Base-by-base conservation (phyloP, 2,113 vertebrate genomes). In the Cyanoramphus novaezelandiae region DNA sequence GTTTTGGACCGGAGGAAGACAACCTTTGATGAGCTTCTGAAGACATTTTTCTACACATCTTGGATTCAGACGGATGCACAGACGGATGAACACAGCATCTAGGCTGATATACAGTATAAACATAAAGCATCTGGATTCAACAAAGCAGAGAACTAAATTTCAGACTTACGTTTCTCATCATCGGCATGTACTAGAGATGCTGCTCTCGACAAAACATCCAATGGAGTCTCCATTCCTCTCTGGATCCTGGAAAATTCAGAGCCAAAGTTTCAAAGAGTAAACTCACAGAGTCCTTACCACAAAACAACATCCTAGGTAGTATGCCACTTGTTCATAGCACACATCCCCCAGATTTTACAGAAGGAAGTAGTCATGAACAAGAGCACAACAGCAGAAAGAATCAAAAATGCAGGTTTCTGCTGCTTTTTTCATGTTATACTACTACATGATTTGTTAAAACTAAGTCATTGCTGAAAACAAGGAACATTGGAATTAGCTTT, bases 171-270 rank as follows among this genome's bases (percentile, higher is more conserved):
- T 96, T 99, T 99, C 94, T 99, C 99, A 86, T 99, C 99, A 52
- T 99, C 99, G 9, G 99, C 99, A 16, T 99, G 99, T 77, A 99
- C 98, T 96, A 99, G 98, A 41, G 99, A 99, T 27, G 99, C 99
- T 90, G 99, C 99, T 98, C 99, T 98, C n/a, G 99, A 99, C 98
- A 99, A 85, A 83, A 99, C 99, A 97, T 99, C 99, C 99, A 99
- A 62, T 13, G 99, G 99, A 20, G 99, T 99, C 98, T 99, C 99
- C 99, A 99, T 99, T 97, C 98, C 99, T 97, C 97, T 97, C 49
- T 52, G 91, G 84, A 96, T 90, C 98, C 98, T 98, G 82, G 24
- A 92, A 96, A 87, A 89, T 46, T 35, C 81, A 94, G 33, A 89
- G 25, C 7, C 43, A 57, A 71, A n/a, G 60, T 70, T 93, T 87